A percentile compares a stretch with the other conserved stretches of the same genome.
Conservation (phyloP, 2,113 vertebrate genomes). For the Sebastes fasciatus region DNA sequence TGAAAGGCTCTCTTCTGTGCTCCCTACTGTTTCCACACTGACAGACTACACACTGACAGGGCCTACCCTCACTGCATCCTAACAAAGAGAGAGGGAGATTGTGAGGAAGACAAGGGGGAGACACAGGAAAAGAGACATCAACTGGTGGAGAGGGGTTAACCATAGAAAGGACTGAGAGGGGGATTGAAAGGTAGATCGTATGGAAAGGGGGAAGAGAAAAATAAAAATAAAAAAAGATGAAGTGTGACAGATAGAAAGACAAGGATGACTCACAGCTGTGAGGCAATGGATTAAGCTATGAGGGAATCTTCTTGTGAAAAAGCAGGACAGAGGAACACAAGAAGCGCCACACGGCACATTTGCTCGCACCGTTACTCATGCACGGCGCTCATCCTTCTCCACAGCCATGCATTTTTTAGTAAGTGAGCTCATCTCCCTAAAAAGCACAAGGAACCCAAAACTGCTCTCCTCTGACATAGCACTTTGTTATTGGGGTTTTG, state of each 20-base stretch:
- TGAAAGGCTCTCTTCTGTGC: slow-evolving; percentile 55
- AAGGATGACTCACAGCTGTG: slow-evolving; percentile 17
- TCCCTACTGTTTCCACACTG: slow-evolving; percentile 59
- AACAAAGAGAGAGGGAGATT: slow-evolving; percentile 40
- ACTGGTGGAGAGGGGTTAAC: slow-evolving; percentile 5
- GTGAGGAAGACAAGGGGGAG: slow-evolving; percentile 15
- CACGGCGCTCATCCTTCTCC: slow-evolving; percentile 38
- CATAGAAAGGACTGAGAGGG: background rate
- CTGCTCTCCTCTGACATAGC: slow-evolving; percentile 42
- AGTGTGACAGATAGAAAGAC: slow-evolving; percentile 6
- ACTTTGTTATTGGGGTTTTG: slow-evolving; percentile 31
- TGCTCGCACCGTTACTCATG: slow-evolving; percentile 54
- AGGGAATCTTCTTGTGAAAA: slow-evolving; percentile 37
- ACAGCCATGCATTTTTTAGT: slow-evolving; percentile 72
- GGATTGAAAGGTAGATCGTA: background rate
- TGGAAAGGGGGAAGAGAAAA: background rate
- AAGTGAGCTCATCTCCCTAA: slow-evolving; percentile 57
- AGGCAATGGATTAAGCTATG: slow-evolving; percentile 22
- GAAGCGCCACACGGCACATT: slow-evolving; percentile 47
- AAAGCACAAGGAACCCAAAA: slow-evolving; percentile 30
- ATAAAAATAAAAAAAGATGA: background rate
- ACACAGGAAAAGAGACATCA: slow-evolving; percentile 27
- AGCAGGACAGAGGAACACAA: slow-evolving; percentile 56
- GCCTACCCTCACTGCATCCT: slow-evolving; percentile 52
- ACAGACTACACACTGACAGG: slow-evolving; percentile 54